Conservation (phyloP, 2,113 vertebrate species). For the Acanthochromis polyacanthus region DNA sequence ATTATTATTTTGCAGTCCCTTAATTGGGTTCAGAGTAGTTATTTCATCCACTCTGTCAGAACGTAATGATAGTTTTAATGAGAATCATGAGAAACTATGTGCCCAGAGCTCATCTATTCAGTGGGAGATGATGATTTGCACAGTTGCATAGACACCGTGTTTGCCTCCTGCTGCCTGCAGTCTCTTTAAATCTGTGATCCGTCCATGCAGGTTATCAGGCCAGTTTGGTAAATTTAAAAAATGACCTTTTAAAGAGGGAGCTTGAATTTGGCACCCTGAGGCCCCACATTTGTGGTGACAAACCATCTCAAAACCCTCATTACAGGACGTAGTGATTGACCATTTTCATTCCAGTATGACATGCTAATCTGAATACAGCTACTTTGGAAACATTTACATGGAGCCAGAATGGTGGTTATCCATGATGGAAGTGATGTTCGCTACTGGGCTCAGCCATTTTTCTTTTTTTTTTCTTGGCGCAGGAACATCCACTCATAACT, state of each 20-base stretch:
- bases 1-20: constrained; percentile 51
- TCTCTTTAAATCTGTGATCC: constrained; percentile 47
- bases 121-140: constrained; percentile 51
- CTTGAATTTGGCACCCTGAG: constrained; percentile 37
- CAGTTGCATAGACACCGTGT: constrained; percentile 32
- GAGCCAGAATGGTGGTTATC: constrained; percentile 43
- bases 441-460: constrained; percentile 27
- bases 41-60: constrained; percentile 51
- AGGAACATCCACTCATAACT: constrained; percentile 30
- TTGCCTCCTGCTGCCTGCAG: constrained; percentile 35
- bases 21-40: constrained; percentile 59
- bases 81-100: constrained; percentile 38
- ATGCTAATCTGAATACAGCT: constrained; percentile 53
- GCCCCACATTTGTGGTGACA: constrained; percentile 48
- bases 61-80: constrained; percentile 61
- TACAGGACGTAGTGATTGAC: constrained; percentile 41
- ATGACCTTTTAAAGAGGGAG: constrained; percentile 38
- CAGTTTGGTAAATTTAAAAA: constrained; percentile 43
- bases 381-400: constrained; percentile 39
- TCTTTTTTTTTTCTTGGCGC: constrained; percentile 43
- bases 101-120: constrained; percentile 39
- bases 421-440: constrained; percentile 57
- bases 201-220: constrained; percentile 36
- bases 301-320: constrained; percentile 59
- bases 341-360: constrained; percentile 54